A percentile compares a stretch with the other conserved stretches of the same genome.
Evolutionary conservation across 92 coral and sea anemone species (phyloP).

Genomic region (Porites divaricata): DNA sequence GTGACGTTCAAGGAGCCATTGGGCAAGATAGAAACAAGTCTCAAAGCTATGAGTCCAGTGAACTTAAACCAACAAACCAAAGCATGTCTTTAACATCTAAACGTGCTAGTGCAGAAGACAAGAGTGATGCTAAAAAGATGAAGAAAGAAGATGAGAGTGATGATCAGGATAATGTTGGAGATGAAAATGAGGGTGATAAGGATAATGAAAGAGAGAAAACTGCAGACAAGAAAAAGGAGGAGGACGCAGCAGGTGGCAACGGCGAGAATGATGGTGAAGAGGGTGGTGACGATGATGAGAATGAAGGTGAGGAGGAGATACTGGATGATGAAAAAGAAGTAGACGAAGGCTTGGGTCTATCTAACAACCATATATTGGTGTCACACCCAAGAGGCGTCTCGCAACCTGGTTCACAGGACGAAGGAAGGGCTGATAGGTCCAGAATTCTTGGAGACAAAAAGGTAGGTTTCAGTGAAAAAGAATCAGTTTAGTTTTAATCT

Average conservation of each 20-base stretch:
- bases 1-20: neutral
- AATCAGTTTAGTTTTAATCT: too few relatives aligned
- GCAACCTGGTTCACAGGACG: neutral
- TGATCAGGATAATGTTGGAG: neutral
- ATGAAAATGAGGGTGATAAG: neutral
- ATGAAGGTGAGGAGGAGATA: neutral
- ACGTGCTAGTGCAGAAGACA: neutral
- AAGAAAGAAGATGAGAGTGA: neutral
- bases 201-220: neutral
- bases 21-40: slow-evolving; percentile 2
- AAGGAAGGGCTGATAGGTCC: neutral
- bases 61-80: neutral
- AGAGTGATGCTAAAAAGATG: neutral
- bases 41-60: neutral
- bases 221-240: neutral
- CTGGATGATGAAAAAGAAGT: neutral
- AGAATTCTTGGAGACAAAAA: neutral
- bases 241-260: neutral
- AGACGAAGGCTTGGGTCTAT: neutral
- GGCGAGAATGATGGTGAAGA: slow-evolving; percentile 5
- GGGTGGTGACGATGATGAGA: neutral
- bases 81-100: neutral
- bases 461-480: neutral
- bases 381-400: neutral
- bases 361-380: neutral